Conservation (phyloP, 2,888 invertebrate species). For the Polyommatus iphigenia region DNA sequence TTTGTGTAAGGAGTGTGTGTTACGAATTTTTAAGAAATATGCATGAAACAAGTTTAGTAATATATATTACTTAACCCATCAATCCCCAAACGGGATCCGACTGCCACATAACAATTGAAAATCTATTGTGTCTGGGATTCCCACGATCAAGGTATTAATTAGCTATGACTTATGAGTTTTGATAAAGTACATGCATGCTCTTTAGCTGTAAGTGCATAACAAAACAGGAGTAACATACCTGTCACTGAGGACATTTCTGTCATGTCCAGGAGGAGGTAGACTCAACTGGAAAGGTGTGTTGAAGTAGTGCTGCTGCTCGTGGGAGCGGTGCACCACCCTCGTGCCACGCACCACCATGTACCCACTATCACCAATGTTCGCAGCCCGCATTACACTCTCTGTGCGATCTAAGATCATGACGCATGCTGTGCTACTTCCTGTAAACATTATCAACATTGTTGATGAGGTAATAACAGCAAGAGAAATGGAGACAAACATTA, state of each 20-base stretch:
- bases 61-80: too few species aligned
- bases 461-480: background rate
- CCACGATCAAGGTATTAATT: too few species aligned
- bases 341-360: slow-evolving; percentile 95
- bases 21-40: too few species aligned
- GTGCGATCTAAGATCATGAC: slow-evolving; percentile 95
- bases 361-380: slow-evolving; percentile 99
- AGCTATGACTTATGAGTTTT: too few species aligned
- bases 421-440: slow-evolving; percentile 98
- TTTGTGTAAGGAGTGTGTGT: too few species aligned
- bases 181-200: too few species aligned
- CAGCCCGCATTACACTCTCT: slow-evolving; percentile 94
- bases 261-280: slow-evolving; percentile 94
- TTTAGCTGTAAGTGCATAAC: background rate
- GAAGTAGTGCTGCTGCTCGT: slow-evolving; percentile 99
- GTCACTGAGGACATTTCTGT: slow-evolving; percentile 93
- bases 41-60: too few species aligned
- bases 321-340: slow-evolving; percentile 93
- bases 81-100: too few species aligned
- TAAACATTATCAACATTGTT: slow-evolving; percentile 33
- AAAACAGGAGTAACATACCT: slow-evolving; percentile 72
- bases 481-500: background rate
- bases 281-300: slow-evolving; percentile 99
- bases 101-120: too few species aligned
- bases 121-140: too few species aligned